phyloP scores from a whole-genome alignment of 2,797 vertebrate species.

The Pseudochromis fuscus region DNA sequence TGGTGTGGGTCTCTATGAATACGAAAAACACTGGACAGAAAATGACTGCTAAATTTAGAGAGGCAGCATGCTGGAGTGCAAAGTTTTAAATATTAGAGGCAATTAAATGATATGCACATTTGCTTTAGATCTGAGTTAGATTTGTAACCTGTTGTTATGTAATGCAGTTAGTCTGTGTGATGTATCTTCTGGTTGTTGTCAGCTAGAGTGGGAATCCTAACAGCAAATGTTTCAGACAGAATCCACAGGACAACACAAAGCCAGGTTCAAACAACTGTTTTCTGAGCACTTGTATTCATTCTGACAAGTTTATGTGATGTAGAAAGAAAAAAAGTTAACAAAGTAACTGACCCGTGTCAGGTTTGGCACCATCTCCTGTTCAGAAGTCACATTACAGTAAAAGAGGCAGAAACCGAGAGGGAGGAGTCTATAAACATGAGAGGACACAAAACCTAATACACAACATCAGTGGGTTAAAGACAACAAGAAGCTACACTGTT shows the following conservation, averaged over 20 bases:
- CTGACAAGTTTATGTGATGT: not conserved
- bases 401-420: constrained; percentile 3
- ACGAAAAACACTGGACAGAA: not conserved
- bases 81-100: not conserved
- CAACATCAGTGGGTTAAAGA: not conserved
- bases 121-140: not conserved
- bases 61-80: not conserved
- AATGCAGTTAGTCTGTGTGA: not conserved
- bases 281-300: not conserved
- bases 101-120: not conserved
- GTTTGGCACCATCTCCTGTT: constrained; percentile 84
- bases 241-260: not conserved
- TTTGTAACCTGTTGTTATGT: constrained; percentile 1
- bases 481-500: not conserved
- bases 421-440: constrained; percentile 11
- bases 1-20: not conserved
- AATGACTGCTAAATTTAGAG: not conserved
- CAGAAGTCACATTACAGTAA: constrained; percentile 55
- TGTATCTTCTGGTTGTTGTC: constrained; percentile 7
- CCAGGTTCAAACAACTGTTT: not conserved
- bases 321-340: constrained; percentile 7
- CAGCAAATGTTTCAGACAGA: not conserved
- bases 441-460: not conserved
- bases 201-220: constrained; percentile 3
- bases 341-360: constrained; percentile 25